A percentile compares a stretch with the other conserved stretches of the same genome.
Evolutionary conservation across 2,888 invertebrate genomes (phyloP).

Genomic region (Invenusta paracnida): DNA sequence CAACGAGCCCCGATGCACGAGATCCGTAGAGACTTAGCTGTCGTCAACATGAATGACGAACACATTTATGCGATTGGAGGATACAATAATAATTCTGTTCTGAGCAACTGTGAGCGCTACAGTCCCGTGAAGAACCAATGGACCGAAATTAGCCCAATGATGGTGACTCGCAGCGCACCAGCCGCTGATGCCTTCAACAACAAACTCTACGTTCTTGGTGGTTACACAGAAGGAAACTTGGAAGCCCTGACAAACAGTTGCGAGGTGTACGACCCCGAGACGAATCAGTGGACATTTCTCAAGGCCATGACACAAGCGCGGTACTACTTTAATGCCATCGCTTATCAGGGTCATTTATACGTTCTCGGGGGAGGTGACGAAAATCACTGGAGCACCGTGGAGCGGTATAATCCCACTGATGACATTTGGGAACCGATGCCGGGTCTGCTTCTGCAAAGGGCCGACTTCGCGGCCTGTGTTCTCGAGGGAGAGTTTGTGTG

Average conservation of each 20-base stretch:
- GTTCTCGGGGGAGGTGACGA: constrained; percentile 36
- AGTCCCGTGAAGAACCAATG: constrained; percentile 22
- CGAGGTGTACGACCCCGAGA: constrained; percentile 34
- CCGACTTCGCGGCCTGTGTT: constrained; percentile 36
- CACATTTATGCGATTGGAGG: constrained; percentile 41
- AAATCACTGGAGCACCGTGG: constrained; percentile 32
- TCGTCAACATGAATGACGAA: constrained; percentile 29
- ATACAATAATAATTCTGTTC: constrained; percentile 29
- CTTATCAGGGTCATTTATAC: constrained; percentile 34
- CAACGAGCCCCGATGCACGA: constrained; percentile 38
- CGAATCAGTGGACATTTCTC: constrained; percentile 33
- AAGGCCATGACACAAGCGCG: constrained; percentile 33
- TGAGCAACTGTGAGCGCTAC: constrained; percentile 19
- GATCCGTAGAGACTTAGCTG: constrained; percentile 32
- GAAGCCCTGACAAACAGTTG: constrained; percentile 34
- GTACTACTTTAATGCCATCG: constrained; percentile 31
- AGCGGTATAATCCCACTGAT: constrained; percentile 32
- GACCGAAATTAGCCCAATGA: constrained; percentile 32
- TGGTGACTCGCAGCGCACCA: constrained; percentile 32
- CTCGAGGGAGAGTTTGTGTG: constrained; percentile 31
- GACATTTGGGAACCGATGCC: constrained; percentile 39
- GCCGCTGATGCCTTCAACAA: constrained; percentile 33
- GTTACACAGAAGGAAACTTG: constrained; percentile 30
- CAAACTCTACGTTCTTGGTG: constrained; percentile 25
- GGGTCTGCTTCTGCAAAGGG: constrained; percentile 17